phyloP scores from a whole-genome alignment of 2,888 invertebrate species.

The Trilocha varians region DNA sequence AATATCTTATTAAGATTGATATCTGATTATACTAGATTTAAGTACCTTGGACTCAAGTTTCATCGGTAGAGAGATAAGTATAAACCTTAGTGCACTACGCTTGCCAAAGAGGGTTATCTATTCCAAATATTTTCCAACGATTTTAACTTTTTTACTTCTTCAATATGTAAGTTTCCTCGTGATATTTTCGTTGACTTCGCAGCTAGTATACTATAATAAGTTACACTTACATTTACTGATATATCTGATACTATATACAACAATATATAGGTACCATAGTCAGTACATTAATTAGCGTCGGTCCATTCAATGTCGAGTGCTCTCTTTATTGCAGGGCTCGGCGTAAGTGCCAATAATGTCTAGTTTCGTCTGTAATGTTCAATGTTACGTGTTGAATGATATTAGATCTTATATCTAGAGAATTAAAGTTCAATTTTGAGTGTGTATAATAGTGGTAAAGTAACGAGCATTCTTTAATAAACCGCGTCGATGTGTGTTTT shows the following conservation, averaged over 20 bases:
- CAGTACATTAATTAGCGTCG: conserved; percentile 3
- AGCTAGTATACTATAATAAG: no score
- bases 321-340: conserved; percentile 1
- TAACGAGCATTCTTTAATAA: not conserved
- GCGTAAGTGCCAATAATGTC: not conserved
- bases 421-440: not conserved
- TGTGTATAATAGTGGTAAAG: not conserved
- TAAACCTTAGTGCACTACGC: no score
- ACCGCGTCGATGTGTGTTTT: not conserved
- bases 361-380: not conserved
- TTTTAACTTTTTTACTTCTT: no score
- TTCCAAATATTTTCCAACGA: no score
- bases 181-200: no score
- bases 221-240: no score
- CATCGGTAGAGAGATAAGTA: no score
- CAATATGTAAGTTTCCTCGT: no score
- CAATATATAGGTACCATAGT: not conserved
- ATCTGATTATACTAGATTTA: no score
- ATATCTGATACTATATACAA: not conserved
- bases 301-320: not conserved
- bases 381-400: not conserved
- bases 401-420: not conserved
- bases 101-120: no score
- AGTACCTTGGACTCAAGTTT: no score
- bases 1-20: no score